Evolutionary conservation across 2,888 invertebrate species (phyloP).

Genomic region (Phorcus lineatus): DNA sequence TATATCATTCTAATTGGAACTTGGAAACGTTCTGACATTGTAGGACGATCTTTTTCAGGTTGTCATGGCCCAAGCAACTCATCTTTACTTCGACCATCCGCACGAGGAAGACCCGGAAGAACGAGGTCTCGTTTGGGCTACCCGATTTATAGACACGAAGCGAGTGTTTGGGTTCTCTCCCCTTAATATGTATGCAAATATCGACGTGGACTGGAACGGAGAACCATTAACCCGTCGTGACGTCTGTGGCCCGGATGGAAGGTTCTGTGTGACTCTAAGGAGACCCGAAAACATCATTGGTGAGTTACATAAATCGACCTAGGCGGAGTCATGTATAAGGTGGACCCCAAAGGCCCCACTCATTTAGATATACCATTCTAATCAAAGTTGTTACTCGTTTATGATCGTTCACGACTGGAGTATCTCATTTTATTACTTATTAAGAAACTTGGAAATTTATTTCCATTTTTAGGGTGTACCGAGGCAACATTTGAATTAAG

Average conservation of each 20-base stretch:
- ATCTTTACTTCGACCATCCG: conserved; percentile 65
- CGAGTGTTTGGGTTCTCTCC: conserved; percentile 56
- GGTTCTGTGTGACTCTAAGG: conserved; percentile 53
- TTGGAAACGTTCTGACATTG: no score
- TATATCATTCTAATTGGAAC: no score
- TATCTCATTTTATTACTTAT: no score
- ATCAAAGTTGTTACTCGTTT: no score
- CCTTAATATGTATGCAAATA: conserved; percentile 52
- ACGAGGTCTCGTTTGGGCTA: conserved; percentile 63
- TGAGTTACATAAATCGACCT: conserved; percentile 30
- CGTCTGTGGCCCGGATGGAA: conserved; percentile 50
- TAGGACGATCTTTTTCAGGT: conserved; percentile 38
- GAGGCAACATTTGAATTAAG: no score
- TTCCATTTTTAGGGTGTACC: no score
- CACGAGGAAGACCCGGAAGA: conserved; percentile 64
- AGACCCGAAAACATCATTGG: conserved; percentile 66
- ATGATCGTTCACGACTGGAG: no score
- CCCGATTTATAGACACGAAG: conserved; percentile 52
- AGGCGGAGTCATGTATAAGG: neutral
- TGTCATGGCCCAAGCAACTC: conserved; percentile 54
- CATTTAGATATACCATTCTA: no score
- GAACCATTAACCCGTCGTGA: conserved; percentile 44
- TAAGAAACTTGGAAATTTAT: no score
- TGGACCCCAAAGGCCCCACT: no score
- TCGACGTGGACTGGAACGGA: conserved; percentile 50